Conservation (phyloP, 1,140 invertebrate species). For the Thereuonema tuberculata region DNA sequence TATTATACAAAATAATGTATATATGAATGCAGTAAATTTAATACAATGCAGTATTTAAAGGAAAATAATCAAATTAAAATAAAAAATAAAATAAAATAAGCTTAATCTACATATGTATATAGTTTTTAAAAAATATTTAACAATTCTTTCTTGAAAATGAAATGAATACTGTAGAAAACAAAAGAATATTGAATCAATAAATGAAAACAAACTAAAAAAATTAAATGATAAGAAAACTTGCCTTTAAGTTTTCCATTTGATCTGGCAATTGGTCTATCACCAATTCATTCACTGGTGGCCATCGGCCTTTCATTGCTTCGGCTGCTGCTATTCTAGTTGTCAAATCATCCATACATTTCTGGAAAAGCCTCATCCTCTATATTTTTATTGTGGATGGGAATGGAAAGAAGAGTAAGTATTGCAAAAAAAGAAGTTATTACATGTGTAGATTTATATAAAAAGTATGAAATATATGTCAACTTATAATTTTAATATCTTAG, state of each 20-base stretch:
- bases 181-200: background rate
- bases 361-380: conserved; percentile 82
- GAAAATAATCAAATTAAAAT: too few relatives aligned
- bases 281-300: conserved; percentile 40
- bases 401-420: background rate
- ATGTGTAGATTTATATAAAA: background rate
- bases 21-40: too few relatives aligned
- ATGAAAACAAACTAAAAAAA: background rate
- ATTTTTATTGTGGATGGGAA: too few relatives aligned
- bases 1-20: too few relatives aligned
- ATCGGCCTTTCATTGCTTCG: conserved; percentile 63
- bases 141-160: too few relatives aligned
- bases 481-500: too few relatives aligned
- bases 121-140: too few relatives aligned
- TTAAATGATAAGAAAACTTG: too few relatives aligned
- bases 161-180: too few relatives aligned
- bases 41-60: too few relatives aligned
- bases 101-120: too few relatives aligned
- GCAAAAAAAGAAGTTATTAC: background rate
- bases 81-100: background rate
- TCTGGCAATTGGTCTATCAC: conserved; percentile 54
- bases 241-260: conserved; percentile 57
- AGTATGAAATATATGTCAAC: conserved; percentile 8
- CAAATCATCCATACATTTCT: conserved; percentile 71
- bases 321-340: conserved; percentile 59